Conservation (phyloP, 2,797 vertebrate species). For the Gephyroberyx darwinii region DNA sequence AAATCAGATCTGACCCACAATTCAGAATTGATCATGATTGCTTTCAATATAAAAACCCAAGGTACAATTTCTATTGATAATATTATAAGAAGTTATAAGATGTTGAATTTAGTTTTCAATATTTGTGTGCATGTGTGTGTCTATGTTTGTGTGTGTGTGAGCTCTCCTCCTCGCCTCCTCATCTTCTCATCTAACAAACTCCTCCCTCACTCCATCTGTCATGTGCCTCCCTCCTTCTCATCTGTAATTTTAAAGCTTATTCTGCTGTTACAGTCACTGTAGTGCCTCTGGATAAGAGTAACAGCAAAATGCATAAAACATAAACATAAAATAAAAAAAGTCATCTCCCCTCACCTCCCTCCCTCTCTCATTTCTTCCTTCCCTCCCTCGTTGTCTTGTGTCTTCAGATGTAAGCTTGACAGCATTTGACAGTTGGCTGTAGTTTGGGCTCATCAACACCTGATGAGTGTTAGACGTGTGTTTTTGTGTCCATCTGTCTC, state of each 20-base stretch:
- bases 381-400: background rate
- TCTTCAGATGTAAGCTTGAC: background rate
- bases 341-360: background rate
- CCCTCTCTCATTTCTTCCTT: background rate
- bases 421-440: conserved; percentile 6
- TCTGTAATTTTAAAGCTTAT: conserved; percentile 17
- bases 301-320: conserved; percentile 14
- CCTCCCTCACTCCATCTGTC: background rate
- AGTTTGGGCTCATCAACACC: conserved; percentile 14
- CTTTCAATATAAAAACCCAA: too few relatives aligned
- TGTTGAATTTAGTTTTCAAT: background rate
- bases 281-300: background rate
- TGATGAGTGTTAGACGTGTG: conserved; percentile 10
- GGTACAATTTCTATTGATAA: too few relatives aligned
- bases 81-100: background rate
- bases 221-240: background rate
- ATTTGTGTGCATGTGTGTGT: background rate
- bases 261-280: background rate
- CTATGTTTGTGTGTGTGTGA: background rate
- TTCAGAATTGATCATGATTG: too few relatives aligned
- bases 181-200: background rate
- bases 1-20: too few relatives aligned
- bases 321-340: conserved; percentile 8
- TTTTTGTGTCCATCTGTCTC: too few relatives aligned
- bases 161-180: background rate